Base-by-base conservation (phyloP, 2,888 invertebrate species). In the Nipponacmea schrenckii region DNA sequence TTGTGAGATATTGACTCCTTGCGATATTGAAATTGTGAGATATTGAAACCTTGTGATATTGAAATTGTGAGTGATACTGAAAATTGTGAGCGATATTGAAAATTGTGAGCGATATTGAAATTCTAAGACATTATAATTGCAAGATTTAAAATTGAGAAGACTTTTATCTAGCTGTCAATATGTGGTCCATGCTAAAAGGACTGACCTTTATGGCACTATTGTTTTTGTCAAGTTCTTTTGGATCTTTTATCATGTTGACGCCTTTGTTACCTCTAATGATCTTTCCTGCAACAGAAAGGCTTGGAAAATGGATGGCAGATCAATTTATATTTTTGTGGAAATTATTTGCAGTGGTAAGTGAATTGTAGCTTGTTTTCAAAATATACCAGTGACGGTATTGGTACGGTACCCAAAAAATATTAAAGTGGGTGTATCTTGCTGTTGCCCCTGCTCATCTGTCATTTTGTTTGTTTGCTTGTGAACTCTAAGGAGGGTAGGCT, bases 241-340 rank as follows among this genome's bases (percentile, higher is more conserved):
- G 92, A 90, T 76, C 91, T 90, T 89, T 91, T 70, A 90, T 91
- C 76, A 86, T 92, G 69, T 90, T 91, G 86, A 93, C 94, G 84
- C 94, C 95, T 45, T 89, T 93, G 73, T 88, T 94, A 80, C 93
- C 94, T 68, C 84, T 95, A 74, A 90, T 94, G 83, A 90, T 94
- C 20, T 56, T 56, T 24, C 56, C 20, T 75, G 84, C 94, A 76
- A 93, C 92, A 83, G 94, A 94, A 80, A 91, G 90, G 73, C 88
- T 91, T 79, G 95, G 93, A 86, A 91, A 94, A 84, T 91, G 91
- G 85, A 85, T 92, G 56, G 92, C 92, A 44, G 95, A 95, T 86
- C 89, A 92, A 45, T 89, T 95, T 66, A 93, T 95, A 85, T 93
- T 93, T 12, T 91, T 93, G 73, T 95, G 95, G 95, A 94, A 95